Evolutionary conservation across 2,888 invertebrate genomes (phyloP).

Genomic region (Cantharis rufa): DNA sequence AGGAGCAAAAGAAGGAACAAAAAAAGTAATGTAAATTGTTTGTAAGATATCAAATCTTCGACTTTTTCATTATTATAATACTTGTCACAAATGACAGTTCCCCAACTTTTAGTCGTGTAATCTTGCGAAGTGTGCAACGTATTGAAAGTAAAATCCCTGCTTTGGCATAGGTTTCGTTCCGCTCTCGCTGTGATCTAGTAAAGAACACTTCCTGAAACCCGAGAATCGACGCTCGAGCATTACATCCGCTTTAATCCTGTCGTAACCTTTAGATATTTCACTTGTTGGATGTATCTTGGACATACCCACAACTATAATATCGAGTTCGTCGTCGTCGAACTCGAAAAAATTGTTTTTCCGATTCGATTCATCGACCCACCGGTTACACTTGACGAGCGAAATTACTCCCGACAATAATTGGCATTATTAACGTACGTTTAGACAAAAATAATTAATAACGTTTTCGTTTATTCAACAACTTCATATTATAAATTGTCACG

Average conservation of each 20-base stretch:
- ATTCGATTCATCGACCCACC: background rate
- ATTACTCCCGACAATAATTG: background rate
- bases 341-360: background rate
- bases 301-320: background rate
- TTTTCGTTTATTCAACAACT: background rate
- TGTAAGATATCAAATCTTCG: background rate
- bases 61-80: background rate
- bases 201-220: conserved; percentile 40
- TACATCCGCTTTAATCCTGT: conserved; percentile 42
- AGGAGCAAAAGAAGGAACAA: background rate
- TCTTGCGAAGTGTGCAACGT: conserved; percentile 46
- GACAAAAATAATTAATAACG: background rate
- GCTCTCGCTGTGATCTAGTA: conserved; percentile 34
- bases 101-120: conserved; percentile 46
- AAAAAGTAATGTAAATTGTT: background rate
- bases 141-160: conserved; percentile 49
- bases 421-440: background rate
- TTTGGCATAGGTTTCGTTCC: conserved; percentile 38
- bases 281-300: conserved; percentile 23
- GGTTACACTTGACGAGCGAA: background rate
- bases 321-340: background rate
- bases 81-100: conserved; percentile 49
- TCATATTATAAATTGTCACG: background rate
- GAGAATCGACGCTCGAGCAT: conserved; percentile 36
- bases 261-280: conserved; percentile 34